Base-by-base conservation (phyloP, 2,797 vertebrate genomes). In the Acropternis orthonyx region DNA sequence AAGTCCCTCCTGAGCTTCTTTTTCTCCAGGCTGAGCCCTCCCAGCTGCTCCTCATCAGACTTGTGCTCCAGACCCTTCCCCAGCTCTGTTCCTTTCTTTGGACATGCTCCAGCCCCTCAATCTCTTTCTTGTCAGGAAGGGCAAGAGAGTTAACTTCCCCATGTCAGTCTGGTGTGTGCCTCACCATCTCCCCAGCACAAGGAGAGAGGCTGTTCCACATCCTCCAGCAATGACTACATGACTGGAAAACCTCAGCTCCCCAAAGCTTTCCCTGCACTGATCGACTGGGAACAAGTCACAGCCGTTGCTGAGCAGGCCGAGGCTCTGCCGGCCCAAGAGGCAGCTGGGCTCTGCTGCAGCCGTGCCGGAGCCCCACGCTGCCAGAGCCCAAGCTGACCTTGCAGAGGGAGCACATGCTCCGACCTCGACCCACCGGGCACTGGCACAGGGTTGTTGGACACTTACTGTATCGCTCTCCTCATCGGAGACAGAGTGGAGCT, bases 381-480 rank as follows among this genome's bases (percentile, higher is more conserved):
- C 16, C 52, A 18, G 55, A 76, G 92, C 55, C 83, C 49, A 58
- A 46, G 81, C n/a, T 73, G 37, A 55, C 26, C 49, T 34, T 49
- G 78, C 52, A 39, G 46, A 67, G 55, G 19, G 48, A 83, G 52
- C 28, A 9, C 44, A 22, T 48, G 84, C 67, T 88, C 69, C 0
- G 3, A 80, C 66, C 85, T 88, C 10, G 9, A 71, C 92, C 75
- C 93, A 48, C 61, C 3, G 5, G 93, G 93, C 77, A 85, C 93
- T 82, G 3, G 72, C 63, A 67, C 72, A 59, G 11, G 12, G 67
- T 66, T 46, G 51, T 74, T 4, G 93, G 43, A 97, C 98, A 99
- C 99, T 99, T 99, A 99, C 99, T 98, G 99, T 99, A 98, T 99
- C 98, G 96, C 98, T 98, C 98, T 99, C 99, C 98, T 99, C 99